phyloP scores from a whole-genome alignment of 2,797 vertebrate species.

The Remorina albescens region DNA sequence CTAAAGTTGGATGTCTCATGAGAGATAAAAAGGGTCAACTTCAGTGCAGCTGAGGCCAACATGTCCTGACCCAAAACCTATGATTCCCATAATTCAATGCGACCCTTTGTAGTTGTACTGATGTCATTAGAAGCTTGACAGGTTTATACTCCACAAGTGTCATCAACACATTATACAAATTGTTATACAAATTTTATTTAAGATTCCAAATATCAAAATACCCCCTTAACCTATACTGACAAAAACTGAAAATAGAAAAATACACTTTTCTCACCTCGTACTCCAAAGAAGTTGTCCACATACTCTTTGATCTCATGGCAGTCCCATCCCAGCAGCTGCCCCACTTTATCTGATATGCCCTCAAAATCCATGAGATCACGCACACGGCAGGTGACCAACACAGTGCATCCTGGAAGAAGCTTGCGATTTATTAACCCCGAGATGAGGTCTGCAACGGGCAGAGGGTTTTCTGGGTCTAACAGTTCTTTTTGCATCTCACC shows the following conservation, averaged over 20 bases:
- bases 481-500: not conserved
- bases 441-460: conserved; percentile 84
- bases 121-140: too few relatives aligned
- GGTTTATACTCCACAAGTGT: too few relatives aligned
- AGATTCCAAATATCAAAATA: too few relatives aligned
- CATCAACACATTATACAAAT: not conserved
- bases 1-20: too few relatives aligned
- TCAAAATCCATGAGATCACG: conserved; percentile 82
- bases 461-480: conserved; percentile 34
- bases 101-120: too few relatives aligned
- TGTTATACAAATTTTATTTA: too few relatives aligned
- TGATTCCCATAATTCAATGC: too few relatives aligned
- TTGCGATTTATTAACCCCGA: conserved; percentile 84
- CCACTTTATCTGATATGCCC: conserved; percentile 70
- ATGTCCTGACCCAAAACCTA: too few relatives aligned
- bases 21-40: too few relatives aligned
- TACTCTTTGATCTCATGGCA: conserved; percentile 84
- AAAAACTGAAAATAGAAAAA: not conserved
- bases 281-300: conserved; percentile 82
- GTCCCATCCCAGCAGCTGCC: conserved; percentile 89
- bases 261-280: conserved; percentile 59
- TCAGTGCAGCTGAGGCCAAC: too few relatives aligned
- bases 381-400: conserved; percentile 89
- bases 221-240: too few relatives aligned
- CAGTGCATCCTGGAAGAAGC: conserved; percentile 88